A percentile compares a stretch with the other conserved stretches of the same genome.
Conservation (phyloP, 1,140 invertebrate species). For the Maconellicoccus hirsutus region DNA sequence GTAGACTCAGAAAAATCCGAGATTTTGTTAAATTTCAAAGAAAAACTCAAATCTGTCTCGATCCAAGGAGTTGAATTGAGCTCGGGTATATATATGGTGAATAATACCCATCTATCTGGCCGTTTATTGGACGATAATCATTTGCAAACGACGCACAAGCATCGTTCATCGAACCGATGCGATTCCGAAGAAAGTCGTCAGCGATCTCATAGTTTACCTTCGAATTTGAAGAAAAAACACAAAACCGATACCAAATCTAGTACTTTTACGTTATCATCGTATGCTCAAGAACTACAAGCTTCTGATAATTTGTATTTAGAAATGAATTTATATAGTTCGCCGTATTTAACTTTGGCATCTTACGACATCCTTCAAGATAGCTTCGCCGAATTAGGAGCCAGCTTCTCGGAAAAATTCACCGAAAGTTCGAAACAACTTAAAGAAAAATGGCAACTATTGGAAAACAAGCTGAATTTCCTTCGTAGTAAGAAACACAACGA, state of each 20-base stretch:
- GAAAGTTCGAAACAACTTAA: not conserved
- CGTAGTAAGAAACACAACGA: constrained; percentile 15
- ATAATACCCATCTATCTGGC: not conserved
- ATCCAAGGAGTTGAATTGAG: not conserved
- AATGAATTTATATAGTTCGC: not conserved
- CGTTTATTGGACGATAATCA: not conserved
- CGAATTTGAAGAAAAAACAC: not conserved
- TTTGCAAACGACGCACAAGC: not conserved
- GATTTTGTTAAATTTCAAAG: not conserved
- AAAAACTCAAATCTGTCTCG: not conserved
- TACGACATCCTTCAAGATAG: not conserved
- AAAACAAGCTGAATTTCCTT: constrained; percentile 27
- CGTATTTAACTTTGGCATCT: constrained; percentile 29
- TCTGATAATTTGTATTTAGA: not conserved
- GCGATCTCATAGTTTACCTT: constrained; percentile 10
- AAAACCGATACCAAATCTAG: not conserved
- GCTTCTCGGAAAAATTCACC: not conserved
- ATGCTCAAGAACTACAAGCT: not conserved
- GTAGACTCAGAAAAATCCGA: constrained; percentile 29
- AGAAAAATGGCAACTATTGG: constrained; percentile 35
- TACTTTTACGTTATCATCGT: not conserved
- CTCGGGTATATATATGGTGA: not conserved
- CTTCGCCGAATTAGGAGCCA: not conserved
- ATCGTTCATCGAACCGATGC: not conserved
- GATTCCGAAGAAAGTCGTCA: constrained; percentile 7